A percentile compares a stretch with the other conserved stretches of the same genome.
These are phyloP conservation scores for Sepiola atlantica DNA, from an alignment of 2,888 invertebrate genomes.

Conservation along the genomic window DNA sequence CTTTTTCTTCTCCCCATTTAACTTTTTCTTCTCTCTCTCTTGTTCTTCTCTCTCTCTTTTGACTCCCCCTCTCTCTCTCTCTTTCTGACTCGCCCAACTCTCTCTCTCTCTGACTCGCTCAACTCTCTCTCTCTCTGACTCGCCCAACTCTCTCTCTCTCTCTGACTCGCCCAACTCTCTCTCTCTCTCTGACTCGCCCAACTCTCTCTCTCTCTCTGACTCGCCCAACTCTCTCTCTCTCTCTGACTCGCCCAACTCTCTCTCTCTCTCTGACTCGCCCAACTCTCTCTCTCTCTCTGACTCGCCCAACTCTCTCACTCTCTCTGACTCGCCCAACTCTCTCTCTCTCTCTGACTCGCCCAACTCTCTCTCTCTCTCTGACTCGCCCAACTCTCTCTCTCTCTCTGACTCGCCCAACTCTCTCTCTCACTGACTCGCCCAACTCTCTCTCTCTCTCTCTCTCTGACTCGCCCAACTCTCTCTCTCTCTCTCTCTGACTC, in stretches of 20 bases:
- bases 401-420: too few species aligned
- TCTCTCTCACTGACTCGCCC: too few species aligned
- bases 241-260: neutral
- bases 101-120: too few species aligned
- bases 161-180: neutral
- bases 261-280: neutral
- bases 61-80: neutral
- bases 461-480: too few species aligned
- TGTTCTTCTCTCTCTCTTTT: neutral
- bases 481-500: neutral
- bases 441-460: neutral
- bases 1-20: too few species aligned
- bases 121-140: neutral
- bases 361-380: neutral
- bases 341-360: neutral
- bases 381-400: fast-evolving
- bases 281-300: neutral
- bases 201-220: too few species aligned
- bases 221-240: neutral
- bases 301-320: too few species aligned
- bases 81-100: too few species aligned
- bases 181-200: too few species aligned
- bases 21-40: neutral
- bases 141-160: neutral
- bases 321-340: neutral